Percentiles rank a stretch among this genome's conserved stretches.
phyloP scores from a whole-genome alignment of 2,113 vertebrate genomes.

The Tinamus guttatus region DNA sequence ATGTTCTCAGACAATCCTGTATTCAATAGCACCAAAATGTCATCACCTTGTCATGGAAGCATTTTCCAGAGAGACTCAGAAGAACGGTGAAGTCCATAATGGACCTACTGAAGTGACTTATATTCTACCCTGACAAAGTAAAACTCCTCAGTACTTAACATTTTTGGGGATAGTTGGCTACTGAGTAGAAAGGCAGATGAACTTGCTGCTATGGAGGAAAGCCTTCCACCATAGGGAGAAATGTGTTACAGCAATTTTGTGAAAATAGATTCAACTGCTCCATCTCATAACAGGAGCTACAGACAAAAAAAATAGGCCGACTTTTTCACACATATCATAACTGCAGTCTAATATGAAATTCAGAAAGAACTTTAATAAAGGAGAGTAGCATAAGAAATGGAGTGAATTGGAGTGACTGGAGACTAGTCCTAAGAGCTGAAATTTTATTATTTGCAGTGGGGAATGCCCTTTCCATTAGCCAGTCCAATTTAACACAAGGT shows the following conservation, averaged over 20 bases:
- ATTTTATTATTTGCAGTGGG: not conserved
- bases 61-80: not conserved
- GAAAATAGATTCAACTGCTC: not conserved
- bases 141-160: not conserved
- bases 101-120: not conserved
- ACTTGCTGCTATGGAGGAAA: not conserved
- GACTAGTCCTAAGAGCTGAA: not conserved
- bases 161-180: not conserved
- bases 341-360: not conserved
- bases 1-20: not conserved
- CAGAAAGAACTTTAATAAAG: not conserved
- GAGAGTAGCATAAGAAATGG: not conserved
- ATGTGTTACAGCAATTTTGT: not conserved
- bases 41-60: not conserved
- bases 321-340: not conserved
- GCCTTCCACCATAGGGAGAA: not conserved
- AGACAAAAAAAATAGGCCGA: not conserved
- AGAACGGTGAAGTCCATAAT: not conserved
- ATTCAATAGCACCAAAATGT: not conserved
- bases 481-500: not conserved
- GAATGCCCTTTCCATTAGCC: not conserved
- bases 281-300: not conserved
- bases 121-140: accelerated
- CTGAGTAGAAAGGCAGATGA: accelerated
- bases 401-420: not conserved